These are phyloP conservation scores for Sycobia sp. DNA, from an alignment of 1,140 invertebrate genomes.

Conservation along the genomic window DNA sequence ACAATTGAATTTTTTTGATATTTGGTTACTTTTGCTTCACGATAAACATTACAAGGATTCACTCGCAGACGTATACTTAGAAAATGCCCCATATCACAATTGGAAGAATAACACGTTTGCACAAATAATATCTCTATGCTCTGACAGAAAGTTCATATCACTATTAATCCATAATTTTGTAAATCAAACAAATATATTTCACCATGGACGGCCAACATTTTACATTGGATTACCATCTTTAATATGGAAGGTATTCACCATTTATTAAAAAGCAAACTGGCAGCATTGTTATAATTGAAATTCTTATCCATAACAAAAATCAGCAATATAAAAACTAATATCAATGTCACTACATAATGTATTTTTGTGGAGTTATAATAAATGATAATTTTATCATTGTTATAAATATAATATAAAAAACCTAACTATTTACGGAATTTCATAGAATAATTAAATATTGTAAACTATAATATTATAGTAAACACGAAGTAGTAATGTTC, in stretches of 20 bases:
- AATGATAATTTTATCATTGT: not conserved
- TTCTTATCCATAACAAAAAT: too few relatives aligned
- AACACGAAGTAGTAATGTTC: not conserved
- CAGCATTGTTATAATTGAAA: too few relatives aligned
- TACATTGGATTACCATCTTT: slow-evolving; percentile 39
- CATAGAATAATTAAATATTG: not conserved
- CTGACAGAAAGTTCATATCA: slow-evolving; percentile 19
- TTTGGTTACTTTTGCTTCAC: not conserved
- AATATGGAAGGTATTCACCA: slow-evolving; percentile 42
- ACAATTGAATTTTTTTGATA: slow-evolving; percentile 26
- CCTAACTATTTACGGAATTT: not conserved
- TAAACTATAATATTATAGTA: not conserved
- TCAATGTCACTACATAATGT: too few relatives aligned
- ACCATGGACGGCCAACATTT: slow-evolving; percentile 38
- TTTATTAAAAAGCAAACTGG: not conserved
- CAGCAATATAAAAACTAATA: too few relatives aligned
- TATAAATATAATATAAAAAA: not conserved
- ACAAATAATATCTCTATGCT: slow-evolving; percentile 38
- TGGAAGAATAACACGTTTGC: slow-evolving; percentile 40
- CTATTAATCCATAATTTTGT: slow-evolving; percentile 36
- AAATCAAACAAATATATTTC: slow-evolving; percentile 34
- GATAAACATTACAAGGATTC: slow-evolving; percentile 15
- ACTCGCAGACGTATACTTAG: not conserved
- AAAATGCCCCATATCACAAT: slow-evolving; percentile 6
- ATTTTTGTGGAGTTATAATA: slow-evolving; percentile 10